These are phyloP conservation scores for Salvelinus fontinalis DNA, from an alignment of 2,113 vertebrate genomes.

Conservation along the genomic window DNA sequence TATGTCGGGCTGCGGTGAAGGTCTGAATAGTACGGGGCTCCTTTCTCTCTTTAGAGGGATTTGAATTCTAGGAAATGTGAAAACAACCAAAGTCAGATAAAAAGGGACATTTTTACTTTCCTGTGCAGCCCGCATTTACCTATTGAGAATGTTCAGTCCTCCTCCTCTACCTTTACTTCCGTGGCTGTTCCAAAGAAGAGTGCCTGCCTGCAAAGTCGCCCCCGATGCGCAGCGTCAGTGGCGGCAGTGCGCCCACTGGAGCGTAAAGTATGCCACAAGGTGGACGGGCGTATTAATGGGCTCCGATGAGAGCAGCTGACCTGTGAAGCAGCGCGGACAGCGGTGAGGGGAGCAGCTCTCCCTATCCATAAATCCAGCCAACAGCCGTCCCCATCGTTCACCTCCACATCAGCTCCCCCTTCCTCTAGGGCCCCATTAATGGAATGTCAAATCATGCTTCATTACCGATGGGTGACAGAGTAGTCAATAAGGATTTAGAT, in stretches of 20 bases:
- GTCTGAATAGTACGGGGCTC: neutral
- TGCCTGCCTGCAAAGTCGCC: slow-evolving; percentile 56
- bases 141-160: slow-evolving; percentile 37
- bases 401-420: slow-evolving; percentile 51
- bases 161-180: slow-evolving; percentile 29
- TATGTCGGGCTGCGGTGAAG: neutral
- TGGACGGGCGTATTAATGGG: slow-evolving; percentile 67
- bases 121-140: neutral
- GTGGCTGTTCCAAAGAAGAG: slow-evolving; percentile 46
- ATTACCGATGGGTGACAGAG: slow-evolving; percentile 58
- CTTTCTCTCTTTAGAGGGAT: neutral
- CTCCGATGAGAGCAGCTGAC: slow-evolving; percentile 64
- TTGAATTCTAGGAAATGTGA: neutral
- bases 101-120: neutral
- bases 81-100: neutral
- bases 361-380: slow-evolving; percentile 62
- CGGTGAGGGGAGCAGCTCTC: slow-evolving; percentile 55
- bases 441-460: slow-evolving; percentile 66
- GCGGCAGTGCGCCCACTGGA: slow-evolving; percentile 49
- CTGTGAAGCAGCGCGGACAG: slow-evolving; percentile 68
- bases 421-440: slow-evolving; percentile 52
- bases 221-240: slow-evolving; percentile 33
- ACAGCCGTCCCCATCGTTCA: slow-evolving; percentile 45
- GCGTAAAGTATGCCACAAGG: slow-evolving; percentile 66
- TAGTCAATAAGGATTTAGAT: slow-evolving; percentile 64